A percentile compares a stretch with the other conserved stretches of the same genome.
Conservation (phyloP, 2,888 invertebrate genomes). For the Apotomis betuletana region DNA sequence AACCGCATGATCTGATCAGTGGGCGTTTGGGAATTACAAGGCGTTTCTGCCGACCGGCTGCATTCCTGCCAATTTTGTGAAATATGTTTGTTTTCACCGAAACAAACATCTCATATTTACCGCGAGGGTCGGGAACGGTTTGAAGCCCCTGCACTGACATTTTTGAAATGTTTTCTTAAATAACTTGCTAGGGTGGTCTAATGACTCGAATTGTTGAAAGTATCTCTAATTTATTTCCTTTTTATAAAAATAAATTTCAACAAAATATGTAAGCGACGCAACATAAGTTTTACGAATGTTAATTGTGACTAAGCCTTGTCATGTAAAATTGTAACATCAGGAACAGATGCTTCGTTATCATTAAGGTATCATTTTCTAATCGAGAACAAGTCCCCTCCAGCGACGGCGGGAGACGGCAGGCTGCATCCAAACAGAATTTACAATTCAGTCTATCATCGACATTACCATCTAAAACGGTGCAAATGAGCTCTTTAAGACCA, state of each 20-base stretch:
- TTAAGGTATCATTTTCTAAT: constrained; percentile 54
- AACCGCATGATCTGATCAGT: constrained; percentile 76
- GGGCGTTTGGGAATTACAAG: constrained; percentile 78
- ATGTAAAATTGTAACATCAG: constrained; percentile 63
- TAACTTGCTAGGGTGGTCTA: constrained; percentile 74
- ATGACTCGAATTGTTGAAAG: constrained; percentile 55
- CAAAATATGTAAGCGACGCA: background rate
- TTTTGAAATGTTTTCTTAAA: constrained; percentile 71
- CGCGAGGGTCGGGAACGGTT: constrained; percentile 56
- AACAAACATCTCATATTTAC: constrained; percentile 70
- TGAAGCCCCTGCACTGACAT: constrained; percentile 55
- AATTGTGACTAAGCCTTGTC: constrained; percentile 62
- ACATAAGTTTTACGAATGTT: constrained; percentile 41
- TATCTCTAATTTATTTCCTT: constrained; percentile 41
- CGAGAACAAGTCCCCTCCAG: constrained; percentile 45
- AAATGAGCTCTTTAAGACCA: constrained; percentile 47
- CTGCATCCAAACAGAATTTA: constrained; percentile 60
- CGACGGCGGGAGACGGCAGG: constrained; percentile 48
- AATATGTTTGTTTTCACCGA: constrained; percentile 79
- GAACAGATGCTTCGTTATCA: constrained; percentile 47
- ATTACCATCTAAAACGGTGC: constrained; percentile 63
- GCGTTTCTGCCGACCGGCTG: constrained; percentile 74
- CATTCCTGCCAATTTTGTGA: constrained; percentile 71
- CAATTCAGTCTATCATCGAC: constrained; percentile 59
- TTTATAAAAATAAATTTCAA: constrained; percentile 21